Conservation (phyloP, 2,797 vertebrate genomes). For the Acanthurus lineatus region DNA sequence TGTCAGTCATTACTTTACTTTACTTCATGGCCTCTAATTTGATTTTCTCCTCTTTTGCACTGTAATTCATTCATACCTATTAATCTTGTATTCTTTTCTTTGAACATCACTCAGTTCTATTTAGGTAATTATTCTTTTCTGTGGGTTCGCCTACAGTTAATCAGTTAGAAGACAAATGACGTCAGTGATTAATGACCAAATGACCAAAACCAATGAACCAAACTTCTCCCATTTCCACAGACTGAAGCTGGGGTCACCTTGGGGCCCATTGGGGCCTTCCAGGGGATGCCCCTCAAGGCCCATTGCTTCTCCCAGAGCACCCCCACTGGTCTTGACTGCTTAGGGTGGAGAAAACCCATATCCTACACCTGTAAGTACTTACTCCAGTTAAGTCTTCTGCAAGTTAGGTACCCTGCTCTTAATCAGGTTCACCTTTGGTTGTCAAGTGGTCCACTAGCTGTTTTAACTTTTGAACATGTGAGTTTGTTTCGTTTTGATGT, state of each 20-base stretch:
- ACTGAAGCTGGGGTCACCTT: slow-evolving; percentile 67
- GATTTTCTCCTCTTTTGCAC: slow-evolving; percentile 7
- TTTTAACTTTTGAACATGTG: slow-evolving; percentile 3
- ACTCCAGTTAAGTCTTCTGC: not conserved
- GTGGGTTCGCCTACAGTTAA: not conserved
- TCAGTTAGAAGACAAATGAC: not conserved
- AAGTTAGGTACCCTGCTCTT: not conserved
- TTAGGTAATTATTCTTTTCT: not conserved
- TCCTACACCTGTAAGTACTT: slow-evolving; percentile 84
- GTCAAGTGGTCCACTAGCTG: not conserved
- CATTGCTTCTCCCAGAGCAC: slow-evolving; percentile 91
- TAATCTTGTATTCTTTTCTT: not conserved
- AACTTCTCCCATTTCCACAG: slow-evolving; percentile 69
- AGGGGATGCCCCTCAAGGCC: slow-evolving; percentile 80
- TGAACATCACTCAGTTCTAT: not conserved
- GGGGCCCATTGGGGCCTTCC: slow-evolving; percentile 73
- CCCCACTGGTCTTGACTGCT: slow-evolving; percentile 87
- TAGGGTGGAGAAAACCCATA: slow-evolving; percentile 81
- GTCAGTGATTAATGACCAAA: not conserved
- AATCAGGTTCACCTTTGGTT: not conserved
- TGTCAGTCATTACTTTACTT: slow-evolving; percentile 19
- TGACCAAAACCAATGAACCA: not conserved
- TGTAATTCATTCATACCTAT: slow-evolving; percentile 2
- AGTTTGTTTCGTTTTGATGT: not conserved
- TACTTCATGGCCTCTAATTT: not conserved